Evolutionary conservation across 2,797 vertebrate genomes (phyloP).

Genomic region (Cetoscarus ocellatus): DNA sequence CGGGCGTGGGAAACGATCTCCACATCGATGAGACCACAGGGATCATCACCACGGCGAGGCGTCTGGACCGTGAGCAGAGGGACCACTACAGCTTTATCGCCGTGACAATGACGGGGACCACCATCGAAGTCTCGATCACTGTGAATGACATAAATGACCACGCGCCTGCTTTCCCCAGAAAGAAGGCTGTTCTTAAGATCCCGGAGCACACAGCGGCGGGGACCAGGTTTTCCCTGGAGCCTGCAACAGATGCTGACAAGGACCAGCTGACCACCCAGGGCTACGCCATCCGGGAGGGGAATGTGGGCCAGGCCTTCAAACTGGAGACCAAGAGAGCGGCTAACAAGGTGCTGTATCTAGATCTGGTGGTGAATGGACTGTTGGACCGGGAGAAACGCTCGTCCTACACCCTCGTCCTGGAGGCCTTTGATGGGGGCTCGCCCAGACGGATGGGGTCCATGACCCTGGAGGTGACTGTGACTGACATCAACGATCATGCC

Average conservation of each 20-base stretch:
- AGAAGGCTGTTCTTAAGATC: constrained; percentile 87
- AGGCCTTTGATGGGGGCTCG: constrained; percentile 94
- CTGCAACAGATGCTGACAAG: constrained; percentile 92
- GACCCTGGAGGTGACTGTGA: constrained; percentile 89
- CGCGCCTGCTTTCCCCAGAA: constrained; percentile 88
- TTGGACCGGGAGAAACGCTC: constrained; percentile 94
- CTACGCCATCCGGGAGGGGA: constrained; percentile 92
- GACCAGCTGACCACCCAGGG: constrained; percentile 92
- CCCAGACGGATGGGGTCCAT: constrained; percentile 91
- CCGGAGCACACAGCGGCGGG: constrained; percentile 93
- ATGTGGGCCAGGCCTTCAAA: constrained; percentile 90
- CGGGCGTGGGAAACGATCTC: constrained; percentile 90
- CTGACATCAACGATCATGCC: constrained; percentile 96
- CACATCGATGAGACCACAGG: constrained; percentile 94
- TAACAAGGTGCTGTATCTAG: constrained; percentile 89
- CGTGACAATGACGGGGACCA: constrained; percentile 92
- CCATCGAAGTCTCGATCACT: constrained; percentile 92
- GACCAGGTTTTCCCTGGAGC: constrained; percentile 93
- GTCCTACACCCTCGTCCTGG: constrained; percentile 88
- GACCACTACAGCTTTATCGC: constrained; percentile 96
- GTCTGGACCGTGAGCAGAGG: constrained; percentile 91
- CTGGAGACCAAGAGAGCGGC: constrained; percentile 92
- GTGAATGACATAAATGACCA: constrained; percentile 98
- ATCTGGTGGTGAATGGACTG: constrained; percentile 89
- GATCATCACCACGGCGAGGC: constrained; percentile 92